Evolutionary conservation across 2,113 vertebrate genomes (phyloP).

Genomic region (Psilopsiagon aurifrons): DNA sequence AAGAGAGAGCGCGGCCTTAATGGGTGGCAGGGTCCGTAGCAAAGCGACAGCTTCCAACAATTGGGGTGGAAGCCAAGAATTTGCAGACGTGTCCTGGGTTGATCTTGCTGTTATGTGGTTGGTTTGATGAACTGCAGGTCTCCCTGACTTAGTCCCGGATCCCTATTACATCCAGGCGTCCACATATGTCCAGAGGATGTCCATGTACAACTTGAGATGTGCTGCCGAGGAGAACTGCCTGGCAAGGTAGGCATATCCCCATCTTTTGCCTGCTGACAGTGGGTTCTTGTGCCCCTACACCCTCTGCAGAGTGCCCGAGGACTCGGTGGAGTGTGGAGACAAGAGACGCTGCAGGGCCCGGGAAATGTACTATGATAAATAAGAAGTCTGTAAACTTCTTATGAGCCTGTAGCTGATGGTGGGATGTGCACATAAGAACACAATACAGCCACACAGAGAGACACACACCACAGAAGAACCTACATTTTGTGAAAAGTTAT

Average conservation of each 20-base stretch:
- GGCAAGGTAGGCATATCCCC: conserved; percentile 78
- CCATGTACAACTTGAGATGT: conserved; percentile 95
- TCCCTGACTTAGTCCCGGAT: conserved; percentile 95
- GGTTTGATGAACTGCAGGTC: conserved; percentile 80
- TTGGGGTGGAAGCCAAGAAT: background rate
- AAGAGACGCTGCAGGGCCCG: background rate
- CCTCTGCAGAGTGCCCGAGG: background rate
- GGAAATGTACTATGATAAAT: background rate
- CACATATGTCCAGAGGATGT: conserved; percentile 89
- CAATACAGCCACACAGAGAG: background rate
- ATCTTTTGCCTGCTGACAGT: background rate
- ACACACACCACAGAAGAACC: background rate
- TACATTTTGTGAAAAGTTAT: background rate
- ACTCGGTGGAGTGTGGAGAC: background rate
- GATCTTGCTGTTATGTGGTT: conserved; percentile 52
- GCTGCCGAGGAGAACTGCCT: conserved; percentile 96
- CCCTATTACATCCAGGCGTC: conserved; percentile 92
- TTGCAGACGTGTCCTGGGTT: conserved; percentile 47
- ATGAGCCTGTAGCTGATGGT: background rate
- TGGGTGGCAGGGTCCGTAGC: background rate
- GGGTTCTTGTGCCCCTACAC: background rate
- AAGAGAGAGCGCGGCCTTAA: background rate
- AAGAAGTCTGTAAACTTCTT: background rate
- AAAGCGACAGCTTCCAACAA: background rate
- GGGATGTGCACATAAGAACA: background rate